phyloP scores from a whole-genome alignment of 2,888 invertebrate species.

The Cephus nigrinus region DNA sequence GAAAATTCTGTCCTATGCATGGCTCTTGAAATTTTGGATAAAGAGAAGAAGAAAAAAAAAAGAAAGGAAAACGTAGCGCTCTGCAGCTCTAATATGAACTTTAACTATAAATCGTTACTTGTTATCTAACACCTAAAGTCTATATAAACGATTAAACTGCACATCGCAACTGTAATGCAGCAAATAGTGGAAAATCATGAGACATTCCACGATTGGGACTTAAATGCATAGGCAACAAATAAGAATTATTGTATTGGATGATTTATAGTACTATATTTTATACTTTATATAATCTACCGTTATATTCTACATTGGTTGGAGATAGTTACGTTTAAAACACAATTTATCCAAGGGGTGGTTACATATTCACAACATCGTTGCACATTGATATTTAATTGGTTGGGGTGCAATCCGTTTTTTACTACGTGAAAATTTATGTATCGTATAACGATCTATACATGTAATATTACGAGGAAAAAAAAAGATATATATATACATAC shows the following conservation, averaged over 20 bases:
- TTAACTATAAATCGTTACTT: slow-evolving; percentile 55
- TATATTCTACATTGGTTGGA: slow-evolving; percentile 42
- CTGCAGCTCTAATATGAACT: slow-evolving; percentile 55
- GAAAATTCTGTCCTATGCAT: slow-evolving; percentile 56
- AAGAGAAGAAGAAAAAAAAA: background rate
- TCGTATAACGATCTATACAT: slow-evolving; percentile 28
- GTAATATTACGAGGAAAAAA: slow-evolving; percentile 8
- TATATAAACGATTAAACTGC: slow-evolving; percentile 47
- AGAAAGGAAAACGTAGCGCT: slow-evolving; percentile 15
- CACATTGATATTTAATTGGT: slow-evolving; percentile 61
- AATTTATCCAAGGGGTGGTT: slow-evolving; percentile 55
- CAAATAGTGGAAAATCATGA: slow-evolving; percentile 60
- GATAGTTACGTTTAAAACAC: slow-evolving; percentile 25
- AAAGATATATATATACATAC: slow-evolving; percentile 12
- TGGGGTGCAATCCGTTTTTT: slow-evolving; percentile 61
- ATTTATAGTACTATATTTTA: slow-evolving; percentile 64
- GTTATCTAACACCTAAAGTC: slow-evolving; percentile 57
- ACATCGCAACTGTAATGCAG: slow-evolving; percentile 54
- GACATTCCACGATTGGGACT: slow-evolving; percentile 66
- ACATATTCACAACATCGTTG: slow-evolving; percentile 47
- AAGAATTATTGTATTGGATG: slow-evolving; percentile 47
- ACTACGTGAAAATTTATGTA: slow-evolving; percentile 30
- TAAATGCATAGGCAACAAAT: slow-evolving; percentile 61
- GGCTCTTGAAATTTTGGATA: slow-evolving; percentile 29
- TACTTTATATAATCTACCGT: slow-evolving; percentile 61